Evolutionary conservation across 2,888 invertebrate species (phyloP), one percentile per base, ranked within the genome.

Genomic region (Callosobruchus maculatus): DNA sequence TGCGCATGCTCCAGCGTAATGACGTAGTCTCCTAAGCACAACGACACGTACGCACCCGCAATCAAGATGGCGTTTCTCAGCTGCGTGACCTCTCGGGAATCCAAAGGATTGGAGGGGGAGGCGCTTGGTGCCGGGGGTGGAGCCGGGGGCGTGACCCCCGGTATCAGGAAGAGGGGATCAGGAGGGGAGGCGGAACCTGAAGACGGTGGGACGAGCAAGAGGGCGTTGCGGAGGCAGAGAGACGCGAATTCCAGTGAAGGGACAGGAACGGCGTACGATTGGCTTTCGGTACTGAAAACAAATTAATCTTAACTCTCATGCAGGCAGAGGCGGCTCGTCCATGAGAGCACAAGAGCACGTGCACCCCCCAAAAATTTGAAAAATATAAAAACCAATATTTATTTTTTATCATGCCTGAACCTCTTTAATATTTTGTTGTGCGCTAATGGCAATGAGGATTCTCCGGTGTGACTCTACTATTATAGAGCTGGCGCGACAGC

Each of bases 161-260:
- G 85, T 72, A 86, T 84, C 30, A 86, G 79, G 75, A 87, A 82
- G 71, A 85, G 79, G 5, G 88, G 85, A 18, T 90, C 90, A 9
- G 85, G 85, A 20, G 84, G 82, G 2, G 82, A 76, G 3, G 82
- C 83, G 20, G 84, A 83, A 9, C 21, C 83, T n/a, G 84, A 83
- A 73, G 86, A 89, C 26, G 90, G 89, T 0, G 93, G 93, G 66
- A 96, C 87, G 72, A 96, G 87, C 9, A 91, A 89, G 49, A 93
- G 88, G 18, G 97, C 96, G 88, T 97, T 98, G 78, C 94, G 92
- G 73, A 98, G 87, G 87, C 97, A 97, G 26, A 97, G 87, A 0
- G 93, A 93, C 2, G 95, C 97, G 89, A 97, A 98, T 88, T 97
- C 96, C 80, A 98, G 87, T 7, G 95, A 95, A 5, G 96, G 91